phyloP scores from a whole-genome alignment of 2,888 invertebrate genomes.

The Alviniconcha strummeri region DNA sequence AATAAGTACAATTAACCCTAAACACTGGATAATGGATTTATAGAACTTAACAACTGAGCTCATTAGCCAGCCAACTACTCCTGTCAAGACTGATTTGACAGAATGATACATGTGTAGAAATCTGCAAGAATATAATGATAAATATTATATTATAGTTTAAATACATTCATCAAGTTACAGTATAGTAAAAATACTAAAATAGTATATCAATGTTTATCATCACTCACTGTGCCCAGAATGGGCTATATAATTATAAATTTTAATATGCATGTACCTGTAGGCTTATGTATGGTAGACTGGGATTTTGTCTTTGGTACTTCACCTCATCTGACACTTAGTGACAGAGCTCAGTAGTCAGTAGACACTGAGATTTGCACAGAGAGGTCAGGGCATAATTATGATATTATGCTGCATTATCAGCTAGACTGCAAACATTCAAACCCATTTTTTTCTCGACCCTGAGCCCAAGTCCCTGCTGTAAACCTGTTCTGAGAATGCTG shows the following conservation, averaged over 20 bases:
- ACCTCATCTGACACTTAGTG: background rate
- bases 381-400: background rate
- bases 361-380: background rate
- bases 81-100: background rate
- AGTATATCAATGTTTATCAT: background rate
- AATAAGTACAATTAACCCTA: background rate
- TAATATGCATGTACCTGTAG: background rate
- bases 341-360: background rate
- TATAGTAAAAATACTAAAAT: background rate
- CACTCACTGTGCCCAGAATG: no score
- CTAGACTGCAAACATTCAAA: background rate
- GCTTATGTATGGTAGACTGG: background rate
- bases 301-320: background rate
- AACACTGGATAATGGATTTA: background rate
- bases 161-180: background rate
- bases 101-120: background rate
- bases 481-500: background rate
- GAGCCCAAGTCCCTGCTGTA: background rate
- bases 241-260: background rate
- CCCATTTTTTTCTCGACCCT: background rate
- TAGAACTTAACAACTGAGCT: background rate
- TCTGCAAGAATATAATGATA: background rate
- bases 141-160: background rate
- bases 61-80: background rate
- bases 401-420: background rate